Evolutionary conservation across 1,140 invertebrate genomes (phyloP).

Genomic region (Philopotamus ludificatus): DNA sequence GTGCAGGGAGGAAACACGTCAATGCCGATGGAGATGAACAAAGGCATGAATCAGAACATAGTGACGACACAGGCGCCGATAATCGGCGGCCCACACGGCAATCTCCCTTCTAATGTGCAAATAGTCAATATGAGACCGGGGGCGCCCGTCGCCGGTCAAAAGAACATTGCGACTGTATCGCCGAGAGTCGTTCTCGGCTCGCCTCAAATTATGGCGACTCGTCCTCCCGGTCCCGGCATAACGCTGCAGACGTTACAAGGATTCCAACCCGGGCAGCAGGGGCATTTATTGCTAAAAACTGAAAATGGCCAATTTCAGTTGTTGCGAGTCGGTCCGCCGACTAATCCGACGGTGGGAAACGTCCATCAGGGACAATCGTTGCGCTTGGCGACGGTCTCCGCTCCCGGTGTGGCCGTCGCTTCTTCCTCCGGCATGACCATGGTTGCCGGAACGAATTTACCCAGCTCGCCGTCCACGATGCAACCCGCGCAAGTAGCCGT

Average conservation of each 20-base stretch:
- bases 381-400: conserved; percentile 54
- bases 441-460: conserved; percentile 20
- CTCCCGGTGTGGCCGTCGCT: conserved; percentile 49
- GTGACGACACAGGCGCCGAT: conserved; percentile 58
- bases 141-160: conserved; percentile 68
- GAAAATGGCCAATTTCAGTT: conserved; percentile 94
- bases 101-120: conserved; percentile 75
- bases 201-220: conserved; percentile 75
- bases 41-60: conserved; percentile 55
- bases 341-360: conserved; percentile 60
- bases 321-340: conserved; percentile 79
- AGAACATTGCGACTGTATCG: conserved; percentile 68
- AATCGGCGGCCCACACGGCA: conserved; percentile 59
- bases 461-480: conserved; percentile 17
- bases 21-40: conserved; percentile 56
- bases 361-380: conserved; percentile 58
- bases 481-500: conserved; percentile 13
- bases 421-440: conserved; percentile 32
- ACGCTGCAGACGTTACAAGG: conserved; percentile 81
- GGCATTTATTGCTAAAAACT: conserved; percentile 87
- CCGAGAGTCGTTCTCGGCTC: conserved; percentile 77
- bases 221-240: conserved; percentile 77
- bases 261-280: conserved; percentile 78
- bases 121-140: conserved; percentile 80
- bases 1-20: conserved; percentile 68